Evolutionary conservation across 2,113 vertebrate species (phyloP).

Genomic region (Panthera uncia): DNA sequence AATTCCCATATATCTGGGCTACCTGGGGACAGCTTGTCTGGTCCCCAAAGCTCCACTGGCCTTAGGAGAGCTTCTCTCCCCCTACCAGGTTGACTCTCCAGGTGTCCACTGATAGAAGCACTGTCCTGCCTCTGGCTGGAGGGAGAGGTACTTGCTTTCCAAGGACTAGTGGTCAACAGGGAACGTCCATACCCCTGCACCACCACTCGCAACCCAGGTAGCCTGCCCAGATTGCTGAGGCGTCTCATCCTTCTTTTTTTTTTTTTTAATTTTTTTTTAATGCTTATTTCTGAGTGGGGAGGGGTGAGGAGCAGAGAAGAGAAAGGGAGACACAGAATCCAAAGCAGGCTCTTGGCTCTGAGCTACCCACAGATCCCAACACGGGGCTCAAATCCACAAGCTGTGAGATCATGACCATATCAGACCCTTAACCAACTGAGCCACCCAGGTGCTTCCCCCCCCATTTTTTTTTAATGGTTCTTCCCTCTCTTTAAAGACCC

Average conservation of each 20-base stretch:
- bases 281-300: no score
- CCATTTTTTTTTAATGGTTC: no score
- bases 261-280: no score
- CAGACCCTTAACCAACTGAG: no score
- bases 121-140: neutral
- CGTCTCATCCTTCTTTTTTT: neutral
- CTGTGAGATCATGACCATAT: no score
- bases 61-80: accelerated
- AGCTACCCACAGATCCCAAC: no score
- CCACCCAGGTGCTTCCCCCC: no score
- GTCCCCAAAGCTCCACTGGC: neutral
- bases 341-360: no score
- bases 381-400: no score
- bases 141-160: neutral
- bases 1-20: neutral
- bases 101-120: neutral
- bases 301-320: no score
- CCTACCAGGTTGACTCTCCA: neutral
- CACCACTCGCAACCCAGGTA: neutral
- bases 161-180: neutral
- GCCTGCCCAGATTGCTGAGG: neutral
- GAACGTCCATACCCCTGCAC: neutral
- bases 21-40: neutral
- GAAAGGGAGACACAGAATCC: no score
- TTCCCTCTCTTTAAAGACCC: neutral